phyloP scores from a whole-genome alignment of 2,888 invertebrate genomes.

The Aquatica leii region DNA sequence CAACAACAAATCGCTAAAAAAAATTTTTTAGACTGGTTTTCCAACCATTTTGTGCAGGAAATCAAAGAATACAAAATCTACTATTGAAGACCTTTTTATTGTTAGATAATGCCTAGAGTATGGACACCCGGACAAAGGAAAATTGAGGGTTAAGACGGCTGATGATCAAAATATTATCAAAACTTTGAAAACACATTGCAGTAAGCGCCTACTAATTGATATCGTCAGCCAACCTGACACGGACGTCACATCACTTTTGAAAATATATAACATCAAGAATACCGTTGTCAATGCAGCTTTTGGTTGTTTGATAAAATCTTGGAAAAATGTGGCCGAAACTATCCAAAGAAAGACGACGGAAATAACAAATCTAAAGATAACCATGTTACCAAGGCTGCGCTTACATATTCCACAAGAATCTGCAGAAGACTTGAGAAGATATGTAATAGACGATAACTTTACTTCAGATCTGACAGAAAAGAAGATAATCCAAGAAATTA shows the following conservation, averaged over 20 bases:
- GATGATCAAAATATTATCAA: slow-evolving; percentile 2
- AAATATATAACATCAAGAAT: background rate
- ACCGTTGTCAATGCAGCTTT: background rate
- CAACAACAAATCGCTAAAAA: too few relatives aligned
- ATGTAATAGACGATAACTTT: background rate
- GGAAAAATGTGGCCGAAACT: too few relatives aligned
- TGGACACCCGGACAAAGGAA: background rate
- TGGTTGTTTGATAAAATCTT: background rate
- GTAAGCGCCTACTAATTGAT: background rate
- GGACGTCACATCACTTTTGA: background rate
- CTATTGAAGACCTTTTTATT: background rate
- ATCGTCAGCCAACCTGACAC: slow-evolving; percentile 1
- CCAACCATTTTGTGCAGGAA: background rate
- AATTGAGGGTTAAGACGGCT: background rate
- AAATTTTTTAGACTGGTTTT: background rate
- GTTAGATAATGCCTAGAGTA: background rate
- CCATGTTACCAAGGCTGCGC: background rate
- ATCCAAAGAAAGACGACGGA: background rate
- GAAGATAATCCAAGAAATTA: background rate
- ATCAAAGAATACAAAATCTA: background rate
- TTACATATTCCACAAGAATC: slow-evolving; percentile 1
- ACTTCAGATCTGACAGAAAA: background rate
- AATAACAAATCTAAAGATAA: background rate
- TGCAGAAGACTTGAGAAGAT: background rate
- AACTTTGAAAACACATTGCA: background rate